Evolutionary conservation across 2,113 vertebrate genomes (phyloP).

Genomic region (Azemiops feae): DNA sequence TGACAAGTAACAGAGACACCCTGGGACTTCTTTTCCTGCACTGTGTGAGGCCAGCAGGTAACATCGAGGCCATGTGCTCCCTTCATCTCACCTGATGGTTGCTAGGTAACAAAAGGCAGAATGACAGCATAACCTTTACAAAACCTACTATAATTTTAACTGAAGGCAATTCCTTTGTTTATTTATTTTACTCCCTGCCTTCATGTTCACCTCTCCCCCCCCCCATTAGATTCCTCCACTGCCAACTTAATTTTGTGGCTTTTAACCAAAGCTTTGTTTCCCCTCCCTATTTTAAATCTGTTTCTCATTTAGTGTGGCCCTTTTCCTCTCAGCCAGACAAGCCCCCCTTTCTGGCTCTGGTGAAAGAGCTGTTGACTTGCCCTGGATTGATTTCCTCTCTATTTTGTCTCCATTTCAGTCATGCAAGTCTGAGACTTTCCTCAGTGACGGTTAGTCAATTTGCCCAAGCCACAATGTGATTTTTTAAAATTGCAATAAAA

Average conservation of each 20-base stretch:
- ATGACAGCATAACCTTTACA: background rate
- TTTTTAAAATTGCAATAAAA: background rate
- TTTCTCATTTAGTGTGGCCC: background rate
- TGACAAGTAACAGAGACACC: background rate
- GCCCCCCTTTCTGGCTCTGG: background rate
- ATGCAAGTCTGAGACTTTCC: background rate
- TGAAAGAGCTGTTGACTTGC: background rate
- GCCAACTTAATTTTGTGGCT: background rate
- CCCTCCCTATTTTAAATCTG: background rate
- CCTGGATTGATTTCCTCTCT: background rate
- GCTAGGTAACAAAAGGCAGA: background rate
- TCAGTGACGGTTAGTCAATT: background rate
- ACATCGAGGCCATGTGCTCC: background rate
- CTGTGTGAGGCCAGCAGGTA: background rate
- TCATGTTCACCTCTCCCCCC: background rate
- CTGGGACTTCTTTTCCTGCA: background rate
- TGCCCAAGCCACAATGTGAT: background rate
- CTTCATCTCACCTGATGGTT: background rate
- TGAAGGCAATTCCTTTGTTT: background rate
- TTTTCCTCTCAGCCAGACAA: background rate
- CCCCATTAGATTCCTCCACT: background rate
- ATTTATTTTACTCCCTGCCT: background rate
- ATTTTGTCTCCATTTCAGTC: background rate
- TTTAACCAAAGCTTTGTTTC: background rate
- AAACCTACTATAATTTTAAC: background rate